Conservation (phyloP, 2,888 invertebrate species). For the Lutraria lutraria region DNA sequence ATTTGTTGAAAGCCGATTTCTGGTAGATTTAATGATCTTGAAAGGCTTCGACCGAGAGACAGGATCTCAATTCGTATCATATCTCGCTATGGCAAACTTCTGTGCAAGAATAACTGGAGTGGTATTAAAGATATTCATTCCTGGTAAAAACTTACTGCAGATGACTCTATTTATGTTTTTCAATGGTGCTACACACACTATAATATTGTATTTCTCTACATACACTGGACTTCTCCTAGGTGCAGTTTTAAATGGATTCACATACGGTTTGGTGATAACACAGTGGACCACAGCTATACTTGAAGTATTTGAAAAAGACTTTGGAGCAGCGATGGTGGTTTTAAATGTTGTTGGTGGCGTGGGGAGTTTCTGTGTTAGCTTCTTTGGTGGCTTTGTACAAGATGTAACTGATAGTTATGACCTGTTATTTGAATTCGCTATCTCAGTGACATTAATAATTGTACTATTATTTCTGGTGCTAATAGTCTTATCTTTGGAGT, state of each 20-base stretch:
- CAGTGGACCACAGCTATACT: slow-evolving; percentile 22
- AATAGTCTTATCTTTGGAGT: neutral
- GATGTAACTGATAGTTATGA: slow-evolving; percentile 43
- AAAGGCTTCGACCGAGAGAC: slow-evolving; percentile 35
- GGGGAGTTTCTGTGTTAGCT: slow-evolving; percentile 34
- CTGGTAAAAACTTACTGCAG: slow-evolving; percentile 19
- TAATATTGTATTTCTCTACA: slow-evolving; percentile 26
- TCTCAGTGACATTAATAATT: neutral
- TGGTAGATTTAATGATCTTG: slow-evolving; percentile 42
- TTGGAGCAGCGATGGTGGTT: slow-evolving; percentile 9
- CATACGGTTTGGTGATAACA: slow-evolving; percentile 13
- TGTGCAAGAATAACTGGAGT: slow-evolving; percentile 14
- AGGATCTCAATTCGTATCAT: slow-evolving; percentile 39
- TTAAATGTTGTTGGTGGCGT: slow-evolving; percentile 32
- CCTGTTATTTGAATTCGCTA: slow-evolving; percentile 30
- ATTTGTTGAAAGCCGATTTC: slow-evolving; percentile 35
- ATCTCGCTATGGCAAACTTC: slow-evolving; percentile 38
- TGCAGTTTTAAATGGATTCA: slow-evolving; percentile 37
- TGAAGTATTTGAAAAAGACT: slow-evolving; percentile 33
- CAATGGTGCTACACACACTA: slow-evolving; percentile 28
- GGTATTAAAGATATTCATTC: slow-evolving; percentile 1
- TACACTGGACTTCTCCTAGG: slow-evolving; percentile 35
- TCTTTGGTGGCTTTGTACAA: slow-evolving; percentile 38
- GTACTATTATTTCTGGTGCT: neutral
- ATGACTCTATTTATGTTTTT: slow-evolving; percentile 3